These are phyloP conservation scores for Sterna hirundo DNA, from an alignment of 2,113 vertebrate genomes.

Conservation along the genomic window DNA sequence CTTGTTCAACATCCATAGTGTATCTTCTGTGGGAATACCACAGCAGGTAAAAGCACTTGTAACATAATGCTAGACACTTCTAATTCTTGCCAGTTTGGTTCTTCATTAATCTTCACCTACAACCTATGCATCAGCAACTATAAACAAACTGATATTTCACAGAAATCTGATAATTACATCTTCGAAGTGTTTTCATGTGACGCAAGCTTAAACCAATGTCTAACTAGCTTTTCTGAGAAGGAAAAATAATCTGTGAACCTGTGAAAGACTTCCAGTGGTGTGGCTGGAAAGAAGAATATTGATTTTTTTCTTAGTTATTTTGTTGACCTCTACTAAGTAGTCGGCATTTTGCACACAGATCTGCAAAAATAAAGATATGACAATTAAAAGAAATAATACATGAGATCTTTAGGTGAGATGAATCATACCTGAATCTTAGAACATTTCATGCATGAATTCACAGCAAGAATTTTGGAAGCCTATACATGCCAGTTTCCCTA, in stretches of 20 bases:
- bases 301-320: neutral
- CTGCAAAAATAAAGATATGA: neutral
- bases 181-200: neutral
- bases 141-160: neutral
- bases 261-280: neutral
- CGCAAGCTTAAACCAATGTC: neutral
- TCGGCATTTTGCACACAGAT: neutral
- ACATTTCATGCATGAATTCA: neutral
- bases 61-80: neutral
- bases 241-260: neutral
- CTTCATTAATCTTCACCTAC: neutral
- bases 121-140: neutral
- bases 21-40: neutral
- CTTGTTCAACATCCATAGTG: neutral
- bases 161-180: neutral
- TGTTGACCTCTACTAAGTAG: neutral
- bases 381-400: neutral
- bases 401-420: neutral
- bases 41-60: neutral
- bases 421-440: neutral
- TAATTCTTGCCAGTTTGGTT: neutral
- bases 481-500: neutral
- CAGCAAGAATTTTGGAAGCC: neutral
- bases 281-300: neutral
- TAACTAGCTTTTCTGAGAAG: neutral